These are phyloP conservation scores for Scytalopus superciliaris DNA, from an alignment of 2,113 vertebrate species.

Conservation along the genomic window DNA sequence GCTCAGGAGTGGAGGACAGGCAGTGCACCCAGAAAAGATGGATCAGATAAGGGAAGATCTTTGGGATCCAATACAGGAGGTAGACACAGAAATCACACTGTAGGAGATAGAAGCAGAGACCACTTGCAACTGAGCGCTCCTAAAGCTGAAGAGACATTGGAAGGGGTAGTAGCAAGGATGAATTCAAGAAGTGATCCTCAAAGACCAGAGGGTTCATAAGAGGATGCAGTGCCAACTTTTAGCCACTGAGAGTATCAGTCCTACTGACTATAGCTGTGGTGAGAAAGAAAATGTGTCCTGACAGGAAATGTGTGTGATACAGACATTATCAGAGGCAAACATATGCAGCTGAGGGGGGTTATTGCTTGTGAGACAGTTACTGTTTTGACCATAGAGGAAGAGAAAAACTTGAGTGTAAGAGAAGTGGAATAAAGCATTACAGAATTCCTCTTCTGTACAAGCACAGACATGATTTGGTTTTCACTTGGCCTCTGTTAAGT, in stretches of 20 bases:
- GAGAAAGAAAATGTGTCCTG: neutral
- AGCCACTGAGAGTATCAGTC: neutral
- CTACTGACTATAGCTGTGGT: neutral
- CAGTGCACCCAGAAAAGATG: neutral
- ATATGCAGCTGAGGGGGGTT: neutral
- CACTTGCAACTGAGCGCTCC: neutral
- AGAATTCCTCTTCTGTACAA: neutral
- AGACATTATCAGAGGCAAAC: neutral
- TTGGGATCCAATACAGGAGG: neutral
- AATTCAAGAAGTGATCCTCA: neutral
- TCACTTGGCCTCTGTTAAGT: neutral
- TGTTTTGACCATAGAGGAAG: neutral
- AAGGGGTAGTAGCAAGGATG: neutral
- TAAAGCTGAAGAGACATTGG: neutral
- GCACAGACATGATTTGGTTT: neutral
- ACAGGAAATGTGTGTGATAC: neutral
- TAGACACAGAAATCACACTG: neutral
- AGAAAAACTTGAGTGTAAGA: neutral
- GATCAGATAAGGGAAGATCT: neutral
- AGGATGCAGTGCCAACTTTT: neutral
- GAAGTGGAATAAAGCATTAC: neutral
- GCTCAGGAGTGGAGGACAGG: neutral
- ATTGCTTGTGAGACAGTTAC: neutral
- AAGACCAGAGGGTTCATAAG: neutral
- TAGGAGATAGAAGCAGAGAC: neutral